These are phyloP conservation scores for Bembecia ichneumoniformis DNA, from an alignment of 2,888 invertebrate species.

Conservation along the genomic window DNA sequence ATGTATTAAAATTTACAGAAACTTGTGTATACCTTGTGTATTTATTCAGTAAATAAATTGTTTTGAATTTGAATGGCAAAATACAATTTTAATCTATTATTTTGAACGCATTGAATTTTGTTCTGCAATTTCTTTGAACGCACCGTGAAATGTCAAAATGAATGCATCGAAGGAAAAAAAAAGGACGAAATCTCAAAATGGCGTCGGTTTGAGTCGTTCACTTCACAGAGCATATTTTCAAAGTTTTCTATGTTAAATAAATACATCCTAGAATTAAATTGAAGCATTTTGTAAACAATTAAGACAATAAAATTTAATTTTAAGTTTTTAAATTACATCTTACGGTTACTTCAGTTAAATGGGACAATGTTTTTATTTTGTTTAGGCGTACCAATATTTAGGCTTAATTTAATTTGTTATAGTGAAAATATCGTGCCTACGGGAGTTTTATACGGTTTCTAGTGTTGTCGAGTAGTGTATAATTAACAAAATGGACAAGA, in stretches of 20 bases:
- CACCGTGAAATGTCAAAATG: not conserved
- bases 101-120: too few relatives aligned
- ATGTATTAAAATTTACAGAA: too few relatives aligned
- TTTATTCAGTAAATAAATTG: too few relatives aligned
- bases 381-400: conserved; percentile 31
- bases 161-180: not conserved
- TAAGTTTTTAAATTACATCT: too few relatives aligned
- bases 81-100: too few relatives aligned
- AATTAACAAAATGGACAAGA: conserved; percentile 65
- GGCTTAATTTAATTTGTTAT: conserved; percentile 11
- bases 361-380: conserved; percentile 36
- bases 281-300: not conserved
- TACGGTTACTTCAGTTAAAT: not conserved
- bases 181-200: conserved; percentile 30
- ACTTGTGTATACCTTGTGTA: too few relatives aligned
- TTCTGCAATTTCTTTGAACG: too few relatives aligned
- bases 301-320: too few relatives aligned
- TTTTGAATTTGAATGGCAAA: too few relatives aligned
- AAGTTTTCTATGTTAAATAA: not conserved
- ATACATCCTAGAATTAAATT: not conserved
- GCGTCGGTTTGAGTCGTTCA: conserved; percentile 65
- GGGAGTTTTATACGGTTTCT: conserved; percentile 19
- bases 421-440: conserved; percentile 16
- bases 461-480: conserved; percentile 20
- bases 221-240: conserved; percentile 35